A percentile compares a stretch with the other conserved stretches of the same genome.
These are phyloP conservation scores for Campylorhamphus procurvoides DNA, from an alignment of 2,113 vertebrate species.

Conservation along the genomic window DNA sequence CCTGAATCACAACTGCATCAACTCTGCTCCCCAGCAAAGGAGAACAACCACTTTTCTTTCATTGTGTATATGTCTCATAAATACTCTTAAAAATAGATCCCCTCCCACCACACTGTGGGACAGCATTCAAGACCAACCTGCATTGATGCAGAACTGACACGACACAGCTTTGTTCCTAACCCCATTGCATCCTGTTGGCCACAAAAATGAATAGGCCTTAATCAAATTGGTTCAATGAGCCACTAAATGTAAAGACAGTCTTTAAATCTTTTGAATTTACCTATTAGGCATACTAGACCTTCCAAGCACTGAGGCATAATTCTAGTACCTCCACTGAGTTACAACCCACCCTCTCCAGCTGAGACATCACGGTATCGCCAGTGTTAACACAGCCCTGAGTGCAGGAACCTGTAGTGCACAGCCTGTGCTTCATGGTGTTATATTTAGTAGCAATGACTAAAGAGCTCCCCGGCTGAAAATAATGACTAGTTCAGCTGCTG, in stretches of 20 bases:
- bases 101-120: neutral
- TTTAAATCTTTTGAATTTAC: neutral
- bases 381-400: neutral
- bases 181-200: neutral
- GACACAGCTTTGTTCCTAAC: neutral
- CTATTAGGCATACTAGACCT: neutral
- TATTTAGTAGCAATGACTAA: neutral
- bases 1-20: neutral
- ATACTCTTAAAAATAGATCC: neutral
- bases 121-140: neutral
- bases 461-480: neutral
- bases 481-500: neutral
- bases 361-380: neutral
- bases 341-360: neutral
- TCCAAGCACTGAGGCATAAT: neutral
- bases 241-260: neutral
- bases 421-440: neutral
- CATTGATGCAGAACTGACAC: neutral
- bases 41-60: neutral
- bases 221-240: neutral
- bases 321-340: neutral
- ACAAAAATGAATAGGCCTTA: neutral
- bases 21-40: neutral
- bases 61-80: neutral
- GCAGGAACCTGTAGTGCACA: neutral